Evolutionary conservation across 2,888 invertebrate species (phyloP).

Genomic region (Eustalomyia histrio): DNA sequence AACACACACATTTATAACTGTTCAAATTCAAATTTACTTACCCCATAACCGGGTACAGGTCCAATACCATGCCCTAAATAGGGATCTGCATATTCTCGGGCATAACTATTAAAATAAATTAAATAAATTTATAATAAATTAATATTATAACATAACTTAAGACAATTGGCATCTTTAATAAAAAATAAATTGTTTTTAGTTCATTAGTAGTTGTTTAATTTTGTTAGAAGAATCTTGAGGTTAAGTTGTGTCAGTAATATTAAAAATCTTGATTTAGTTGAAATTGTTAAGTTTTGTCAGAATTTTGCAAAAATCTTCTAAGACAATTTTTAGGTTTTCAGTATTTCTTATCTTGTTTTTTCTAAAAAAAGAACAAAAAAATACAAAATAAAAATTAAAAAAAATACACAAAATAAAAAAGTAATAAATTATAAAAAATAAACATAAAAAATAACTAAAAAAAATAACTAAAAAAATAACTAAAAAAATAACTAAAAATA

Average conservation of each 20-base stretch:
- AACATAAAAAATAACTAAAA: constrained; percentile 34
- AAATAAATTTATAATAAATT: constrained; percentile 27
- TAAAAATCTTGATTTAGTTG: constrained; percentile 61
- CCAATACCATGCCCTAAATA: constrained; percentile 97
- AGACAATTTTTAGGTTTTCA: constrained; percentile 69
- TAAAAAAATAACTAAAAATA: constrained; percentile 5
- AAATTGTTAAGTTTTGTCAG: constrained; percentile 73
- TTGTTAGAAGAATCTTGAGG: background rate
- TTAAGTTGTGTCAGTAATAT: background rate
- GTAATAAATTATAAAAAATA: constrained; percentile 22
- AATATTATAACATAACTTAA: background rate
- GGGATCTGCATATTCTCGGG: constrained; percentile 95
- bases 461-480: constrained; percentile 10
- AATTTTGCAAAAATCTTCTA: constrained; percentile 72
- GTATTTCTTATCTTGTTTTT: constrained; percentile 68
- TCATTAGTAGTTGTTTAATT: constrained; percentile 8
- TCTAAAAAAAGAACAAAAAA: constrained; percentile 65
- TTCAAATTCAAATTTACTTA: constrained; percentile 81
- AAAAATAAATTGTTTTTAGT: constrained; percentile 10
- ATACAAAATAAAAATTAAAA: constrained; percentile 44
- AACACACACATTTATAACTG: too few relatives aligned
- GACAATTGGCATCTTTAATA: background rate
- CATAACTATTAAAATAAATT: constrained; percentile 82
- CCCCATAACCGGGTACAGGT: constrained; percentile 98
- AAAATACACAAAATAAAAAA: constrained; percentile 20